Evolutionary conservation across 2,113 vertebrate species (phyloP).

Genomic region (Python bivittatus): DNA sequence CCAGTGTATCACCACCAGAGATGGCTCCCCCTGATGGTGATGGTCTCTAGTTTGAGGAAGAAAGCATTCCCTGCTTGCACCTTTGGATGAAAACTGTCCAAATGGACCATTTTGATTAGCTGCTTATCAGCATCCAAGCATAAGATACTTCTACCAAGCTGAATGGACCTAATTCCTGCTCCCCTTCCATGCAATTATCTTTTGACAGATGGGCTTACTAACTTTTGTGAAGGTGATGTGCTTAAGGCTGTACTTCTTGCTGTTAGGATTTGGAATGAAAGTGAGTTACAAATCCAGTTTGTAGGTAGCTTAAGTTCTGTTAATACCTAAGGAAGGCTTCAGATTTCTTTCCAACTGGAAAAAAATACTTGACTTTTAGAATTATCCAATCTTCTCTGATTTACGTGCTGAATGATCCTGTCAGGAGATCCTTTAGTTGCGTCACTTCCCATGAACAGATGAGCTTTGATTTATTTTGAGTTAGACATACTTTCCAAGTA

Average conservation of each 20-base stretch:
- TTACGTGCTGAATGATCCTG: constrained; percentile 33
- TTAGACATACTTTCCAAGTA: neutral
- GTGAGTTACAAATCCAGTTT: neutral
- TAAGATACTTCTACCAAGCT: neutral
- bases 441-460: constrained; percentile 44
- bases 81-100: neutral
- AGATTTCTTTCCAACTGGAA: neutral
- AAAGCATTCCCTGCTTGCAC: neutral
- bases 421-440: constrained; percentile 56
- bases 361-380: neutral
- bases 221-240: neutral
- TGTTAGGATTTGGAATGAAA: constrained; percentile 13
- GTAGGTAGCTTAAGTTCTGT: neutral
- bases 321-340: constrained; percentile 46
- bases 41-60: neutral
- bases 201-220: neutral
- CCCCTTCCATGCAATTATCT: neutral
- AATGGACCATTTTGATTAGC: neutral
- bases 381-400: constrained; percentile 21
- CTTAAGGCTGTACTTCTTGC: constrained; percentile 18
- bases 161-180: neutral
- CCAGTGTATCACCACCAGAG: neutral
- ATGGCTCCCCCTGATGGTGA: neutral
- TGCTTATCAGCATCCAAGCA: neutral
- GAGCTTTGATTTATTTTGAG: constrained; percentile 1